These are phyloP conservation scores for Pycnonotus jocosus DNA, from an alignment of 2,113 vertebrate species.

Conservation along the genomic window DNA sequence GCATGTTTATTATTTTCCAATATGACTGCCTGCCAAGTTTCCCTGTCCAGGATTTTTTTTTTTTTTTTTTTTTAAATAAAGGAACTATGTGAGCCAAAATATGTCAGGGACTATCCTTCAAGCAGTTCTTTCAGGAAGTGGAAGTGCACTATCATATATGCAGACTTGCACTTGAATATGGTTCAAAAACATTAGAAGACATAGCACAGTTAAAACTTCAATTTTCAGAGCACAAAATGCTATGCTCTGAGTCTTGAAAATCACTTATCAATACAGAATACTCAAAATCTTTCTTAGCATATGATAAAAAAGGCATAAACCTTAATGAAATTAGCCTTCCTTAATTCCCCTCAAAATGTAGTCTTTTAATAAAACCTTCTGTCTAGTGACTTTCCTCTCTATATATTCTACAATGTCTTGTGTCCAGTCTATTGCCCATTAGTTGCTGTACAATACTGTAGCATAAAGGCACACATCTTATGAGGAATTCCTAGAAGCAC, in stretches of 20 bases:
- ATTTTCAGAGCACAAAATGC: neutral
- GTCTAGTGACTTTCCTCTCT: neutral
- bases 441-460: neutral
- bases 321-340: neutral
- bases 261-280: neutral
- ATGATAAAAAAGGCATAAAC: neutral
- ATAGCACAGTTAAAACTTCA: neutral
- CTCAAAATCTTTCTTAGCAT: neutral
- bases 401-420: neutral
- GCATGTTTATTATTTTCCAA: slow-evolving; percentile 50
- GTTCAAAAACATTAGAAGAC: neutral
- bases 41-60: neutral
- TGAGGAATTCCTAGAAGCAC: neutral
- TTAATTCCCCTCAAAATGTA: neutral
- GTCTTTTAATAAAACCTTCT: neutral
- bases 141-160: neutral
- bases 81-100: neutral
- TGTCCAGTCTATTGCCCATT: neutral
- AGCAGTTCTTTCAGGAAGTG: neutral
- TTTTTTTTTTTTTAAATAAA: neutral
- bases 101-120: neutral
- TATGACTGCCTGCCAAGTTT: slow-evolving; percentile 34
- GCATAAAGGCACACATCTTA: neutral
- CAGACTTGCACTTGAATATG: neutral
- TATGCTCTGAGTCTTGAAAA: neutral